These are phyloP conservation scores for Oriolus oriolus DNA, from an alignment of 2,113 vertebrate genomes.

Conservation along the genomic window DNA sequence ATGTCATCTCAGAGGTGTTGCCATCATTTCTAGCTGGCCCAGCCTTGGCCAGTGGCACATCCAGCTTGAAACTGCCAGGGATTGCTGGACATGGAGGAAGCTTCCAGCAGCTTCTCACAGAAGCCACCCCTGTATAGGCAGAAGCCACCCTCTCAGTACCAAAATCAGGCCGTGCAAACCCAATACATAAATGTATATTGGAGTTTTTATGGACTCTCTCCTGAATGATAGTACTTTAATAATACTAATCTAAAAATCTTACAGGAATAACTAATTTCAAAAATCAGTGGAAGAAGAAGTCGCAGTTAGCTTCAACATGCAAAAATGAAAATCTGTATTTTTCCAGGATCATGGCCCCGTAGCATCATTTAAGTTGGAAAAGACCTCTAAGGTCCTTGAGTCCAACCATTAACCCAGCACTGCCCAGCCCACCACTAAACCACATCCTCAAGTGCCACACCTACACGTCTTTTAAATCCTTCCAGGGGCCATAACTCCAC, in stretches of 20 bases:
- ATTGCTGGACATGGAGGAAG: background rate
- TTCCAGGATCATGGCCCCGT: background rate
- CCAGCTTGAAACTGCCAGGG: background rate
- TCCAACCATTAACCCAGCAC: background rate
- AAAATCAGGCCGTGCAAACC: background rate
- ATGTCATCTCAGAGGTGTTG: background rate
- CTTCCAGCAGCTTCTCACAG: background rate
- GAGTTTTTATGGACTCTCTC: background rate
- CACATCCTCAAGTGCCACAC: fast-evolving
- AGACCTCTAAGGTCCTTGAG: background rate
- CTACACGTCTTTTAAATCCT: fast-evolving
- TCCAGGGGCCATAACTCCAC: background rate
- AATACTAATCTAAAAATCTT: background rate
- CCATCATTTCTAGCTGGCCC: background rate
- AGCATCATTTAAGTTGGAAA: background rate
- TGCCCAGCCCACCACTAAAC: background rate
- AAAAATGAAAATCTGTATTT: background rate
- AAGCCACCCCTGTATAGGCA: background rate
- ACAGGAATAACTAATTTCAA: background rate
- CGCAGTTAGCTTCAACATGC: background rate
- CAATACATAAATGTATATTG: background rate
- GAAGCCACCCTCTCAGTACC: background rate
- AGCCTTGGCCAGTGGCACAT: background rate
- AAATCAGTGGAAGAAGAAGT: background rate
- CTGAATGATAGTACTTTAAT: background rate